phyloP scores from a whole-genome alignment of 1,140 invertebrate species.

The Eumeta japonica region DNA sequence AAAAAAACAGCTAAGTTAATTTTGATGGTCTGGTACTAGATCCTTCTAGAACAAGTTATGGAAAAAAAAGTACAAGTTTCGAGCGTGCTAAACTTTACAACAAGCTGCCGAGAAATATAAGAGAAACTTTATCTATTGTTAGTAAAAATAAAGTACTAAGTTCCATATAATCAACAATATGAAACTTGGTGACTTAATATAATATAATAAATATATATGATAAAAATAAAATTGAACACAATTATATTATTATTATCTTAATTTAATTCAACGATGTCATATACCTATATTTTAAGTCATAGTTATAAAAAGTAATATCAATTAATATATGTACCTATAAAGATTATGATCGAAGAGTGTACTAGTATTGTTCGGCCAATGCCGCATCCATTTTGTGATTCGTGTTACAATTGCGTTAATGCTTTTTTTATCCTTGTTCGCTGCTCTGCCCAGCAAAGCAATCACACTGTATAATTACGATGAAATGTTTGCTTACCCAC shows the following conservation, averaged over 20 bases:
- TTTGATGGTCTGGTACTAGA: background rate
- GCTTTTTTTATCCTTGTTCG: too few species aligned
- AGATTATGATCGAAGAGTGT: too few species aligned
- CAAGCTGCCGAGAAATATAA: background rate
- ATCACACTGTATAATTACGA: too few species aligned
- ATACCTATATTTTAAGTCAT: too few species aligned
- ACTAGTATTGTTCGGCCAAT: too few species aligned
- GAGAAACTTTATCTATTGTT: background rate
- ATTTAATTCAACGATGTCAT: too few species aligned
- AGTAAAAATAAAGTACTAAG: background rate
- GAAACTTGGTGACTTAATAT: background rate
- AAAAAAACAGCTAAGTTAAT: conserved; percentile 1
- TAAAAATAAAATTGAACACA: background rate
- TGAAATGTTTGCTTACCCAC: too few species aligned
- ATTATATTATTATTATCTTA: conserved; percentile 1
- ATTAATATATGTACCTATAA: too few species aligned
- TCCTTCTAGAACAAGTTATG: background rate
- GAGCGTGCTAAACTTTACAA: conserved; percentile 1
- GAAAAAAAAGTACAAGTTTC: background rate
- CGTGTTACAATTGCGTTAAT: too few species aligned
- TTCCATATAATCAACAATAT: conserved; percentile 1
- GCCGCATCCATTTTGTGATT: too few species aligned
- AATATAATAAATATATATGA: background rate
- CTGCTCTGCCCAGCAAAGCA: too few species aligned
- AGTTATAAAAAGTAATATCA: too few species aligned